Conservation (phyloP, 2,113 vertebrate genomes). For the Aramus guarauna region DNA sequence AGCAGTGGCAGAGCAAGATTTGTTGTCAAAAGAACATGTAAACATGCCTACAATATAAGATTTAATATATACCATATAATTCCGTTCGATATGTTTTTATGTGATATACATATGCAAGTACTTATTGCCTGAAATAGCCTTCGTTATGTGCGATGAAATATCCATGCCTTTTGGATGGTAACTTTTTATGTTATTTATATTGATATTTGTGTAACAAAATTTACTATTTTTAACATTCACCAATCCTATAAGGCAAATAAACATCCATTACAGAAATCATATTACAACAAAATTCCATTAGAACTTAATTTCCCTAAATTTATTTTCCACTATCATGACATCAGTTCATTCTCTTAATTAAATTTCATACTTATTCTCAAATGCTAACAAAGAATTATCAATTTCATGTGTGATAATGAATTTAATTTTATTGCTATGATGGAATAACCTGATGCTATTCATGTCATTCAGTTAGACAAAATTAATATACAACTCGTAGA, state of each 20-base stretch:
- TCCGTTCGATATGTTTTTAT: neutral
- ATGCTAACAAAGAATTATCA: neutral
- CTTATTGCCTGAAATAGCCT: neutral
- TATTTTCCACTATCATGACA: neutral
- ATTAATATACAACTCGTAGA: neutral
- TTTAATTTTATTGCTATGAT: neutral
- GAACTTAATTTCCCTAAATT: neutral
- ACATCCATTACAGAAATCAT: neutral
- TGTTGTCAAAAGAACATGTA: neutral
- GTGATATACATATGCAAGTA: neutral
- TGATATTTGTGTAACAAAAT: neutral
- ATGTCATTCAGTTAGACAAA: neutral
- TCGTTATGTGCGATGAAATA: neutral
- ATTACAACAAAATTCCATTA: neutral
- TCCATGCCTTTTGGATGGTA: neutral
- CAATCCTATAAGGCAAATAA: neutral
- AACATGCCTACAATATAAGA: neutral
- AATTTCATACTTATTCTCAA: neutral
- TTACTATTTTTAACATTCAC: neutral
- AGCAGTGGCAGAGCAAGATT: neutral
- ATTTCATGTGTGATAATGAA: neutral
- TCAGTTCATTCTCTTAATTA: conserved; percentile 11
- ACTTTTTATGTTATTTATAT: neutral
- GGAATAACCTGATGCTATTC: neutral
- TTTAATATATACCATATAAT: neutral